Conservation (phyloP, 2,113 vertebrate genomes). For the Perccottus glenii region DNA sequence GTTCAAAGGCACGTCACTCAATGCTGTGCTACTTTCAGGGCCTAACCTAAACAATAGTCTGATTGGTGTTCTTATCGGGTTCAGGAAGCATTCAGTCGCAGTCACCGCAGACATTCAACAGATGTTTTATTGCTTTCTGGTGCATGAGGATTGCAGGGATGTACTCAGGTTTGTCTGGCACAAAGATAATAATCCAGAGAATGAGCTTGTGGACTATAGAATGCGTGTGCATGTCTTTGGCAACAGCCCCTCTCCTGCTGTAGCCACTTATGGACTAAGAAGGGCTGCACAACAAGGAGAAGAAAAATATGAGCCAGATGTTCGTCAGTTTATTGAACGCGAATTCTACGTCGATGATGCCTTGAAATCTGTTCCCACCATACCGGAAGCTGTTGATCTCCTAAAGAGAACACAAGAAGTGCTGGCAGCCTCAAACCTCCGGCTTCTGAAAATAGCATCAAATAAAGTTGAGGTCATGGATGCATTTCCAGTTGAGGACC, state of each 20-base stretch:
- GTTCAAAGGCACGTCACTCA: conserved; percentile 1
- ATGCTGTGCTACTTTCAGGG: neutral
- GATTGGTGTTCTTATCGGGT: neutral
- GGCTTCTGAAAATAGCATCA: neutral
- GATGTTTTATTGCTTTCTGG: conserved; percentile 7
- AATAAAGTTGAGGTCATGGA: neutral
- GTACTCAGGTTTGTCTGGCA: conserved; percentile 10
- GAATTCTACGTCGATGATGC: neutral
- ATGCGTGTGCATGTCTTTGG: neutral
- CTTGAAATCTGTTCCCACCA: neutral
- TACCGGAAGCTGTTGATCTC: neutral
- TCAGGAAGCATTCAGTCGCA: neutral
- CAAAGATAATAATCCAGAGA: neutral
- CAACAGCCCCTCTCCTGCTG: neutral
- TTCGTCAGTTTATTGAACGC: neutral
- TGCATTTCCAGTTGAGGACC: neutral
- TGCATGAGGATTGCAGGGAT: neutral
- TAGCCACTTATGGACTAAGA: neutral
- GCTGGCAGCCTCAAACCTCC: neutral
- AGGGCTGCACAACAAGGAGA: neutral
- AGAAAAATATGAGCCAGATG: neutral
- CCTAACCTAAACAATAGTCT: conserved; percentile 12
- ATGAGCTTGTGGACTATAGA: neutral
- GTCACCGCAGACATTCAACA: conserved; percentile 2
- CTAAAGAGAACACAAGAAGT: neutral